A percentile compares a stretch with the other conserved stretches of the same genome.
These are phyloP conservation scores for Gasteruption jaculator DNA, from an alignment of 2,888 invertebrate species.

Conservation along the genomic window DNA sequence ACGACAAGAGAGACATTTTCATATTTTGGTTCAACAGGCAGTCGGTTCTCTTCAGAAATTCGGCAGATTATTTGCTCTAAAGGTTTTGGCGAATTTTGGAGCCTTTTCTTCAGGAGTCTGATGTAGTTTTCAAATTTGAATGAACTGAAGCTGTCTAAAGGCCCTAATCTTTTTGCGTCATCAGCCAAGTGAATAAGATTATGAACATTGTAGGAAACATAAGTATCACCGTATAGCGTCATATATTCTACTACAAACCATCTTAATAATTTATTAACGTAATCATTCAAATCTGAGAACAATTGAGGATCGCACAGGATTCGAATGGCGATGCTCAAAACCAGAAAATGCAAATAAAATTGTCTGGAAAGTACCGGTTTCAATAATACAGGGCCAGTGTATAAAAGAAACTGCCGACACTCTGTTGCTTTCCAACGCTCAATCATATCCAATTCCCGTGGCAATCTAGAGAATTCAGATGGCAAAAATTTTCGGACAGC, in stretches of 20 bases:
- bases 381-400: conserved; percentile 25
- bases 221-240: conserved; percentile 23
- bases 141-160: conserved; percentile 26
- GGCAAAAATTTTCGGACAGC: conserved; percentile 14
- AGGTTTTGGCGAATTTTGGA: conserved; percentile 18
- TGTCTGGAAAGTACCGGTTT: conserved; percentile 18
- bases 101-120: conserved; percentile 20
- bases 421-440: conserved; percentile 27
- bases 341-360: conserved; percentile 21
- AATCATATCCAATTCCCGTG: conserved; percentile 21
- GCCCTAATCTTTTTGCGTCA: conserved; percentile 23
- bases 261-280: conserved; percentile 24
- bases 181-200: conserved; percentile 26
- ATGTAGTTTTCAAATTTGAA: conserved; percentile 26
- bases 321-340: conserved; percentile 24
- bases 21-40: conserved; percentile 3
- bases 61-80: conserved; percentile 22
- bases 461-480: conserved; percentile 26
- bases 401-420: conserved; percentile 25
- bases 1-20: conserved; percentile 8
- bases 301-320: conserved; percentile 20
- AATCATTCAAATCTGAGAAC: conserved; percentile 15
- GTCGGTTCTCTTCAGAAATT: conserved; percentile 2
- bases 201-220: conserved; percentile 26
- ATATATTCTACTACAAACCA: conserved; percentile 23